These are phyloP conservation scores for Enteromius trimaculatus DNA, from an alignment of 2,797 vertebrate species.

Conservation along the genomic window DNA sequence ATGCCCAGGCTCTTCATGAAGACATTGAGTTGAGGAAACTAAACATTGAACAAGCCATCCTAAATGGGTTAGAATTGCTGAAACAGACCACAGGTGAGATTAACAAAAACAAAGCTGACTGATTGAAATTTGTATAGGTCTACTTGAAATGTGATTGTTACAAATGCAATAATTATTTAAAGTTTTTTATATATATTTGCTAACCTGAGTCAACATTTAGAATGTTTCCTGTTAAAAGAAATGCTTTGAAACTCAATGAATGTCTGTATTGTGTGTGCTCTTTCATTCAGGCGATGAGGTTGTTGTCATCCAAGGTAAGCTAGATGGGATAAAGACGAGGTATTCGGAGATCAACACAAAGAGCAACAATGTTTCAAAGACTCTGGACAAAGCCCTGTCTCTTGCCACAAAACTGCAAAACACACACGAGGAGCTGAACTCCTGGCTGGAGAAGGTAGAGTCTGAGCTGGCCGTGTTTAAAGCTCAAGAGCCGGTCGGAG, in stretches of 20 bases:
- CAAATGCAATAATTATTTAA: not conserved
- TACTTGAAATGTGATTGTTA: not conserved
- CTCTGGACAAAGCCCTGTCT: constrained; percentile 85
- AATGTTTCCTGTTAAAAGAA: not conserved
- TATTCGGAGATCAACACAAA: constrained; percentile 90
- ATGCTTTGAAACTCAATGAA: not conserved
- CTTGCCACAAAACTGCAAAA: constrained; percentile 84
- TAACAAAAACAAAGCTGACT: not conserved
- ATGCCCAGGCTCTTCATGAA: constrained; percentile 86
- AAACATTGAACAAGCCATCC: constrained; percentile 90
- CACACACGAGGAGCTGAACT: constrained; percentile 80
- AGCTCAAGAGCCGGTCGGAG: constrained; percentile 76
- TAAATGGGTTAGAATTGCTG: constrained; percentile 93
- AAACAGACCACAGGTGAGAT: constrained; percentile 95
- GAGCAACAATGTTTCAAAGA: constrained; percentile 85
- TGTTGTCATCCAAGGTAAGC: constrained; percentile 93
- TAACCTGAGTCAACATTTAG: not conserved
- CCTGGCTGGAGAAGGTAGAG: constrained; percentile 88
- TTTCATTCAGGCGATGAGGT: constrained; percentile 91
- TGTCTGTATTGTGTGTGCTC: not conserved
- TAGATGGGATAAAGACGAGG: constrained; percentile 93
- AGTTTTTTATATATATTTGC: not conserved
- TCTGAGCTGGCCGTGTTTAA: constrained; percentile 81
- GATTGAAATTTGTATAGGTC: not conserved
- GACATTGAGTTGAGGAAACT: constrained; percentile 90